Conservation (phyloP, 2,113 vertebrate genomes). For the Capreolus pygargus region DNA sequence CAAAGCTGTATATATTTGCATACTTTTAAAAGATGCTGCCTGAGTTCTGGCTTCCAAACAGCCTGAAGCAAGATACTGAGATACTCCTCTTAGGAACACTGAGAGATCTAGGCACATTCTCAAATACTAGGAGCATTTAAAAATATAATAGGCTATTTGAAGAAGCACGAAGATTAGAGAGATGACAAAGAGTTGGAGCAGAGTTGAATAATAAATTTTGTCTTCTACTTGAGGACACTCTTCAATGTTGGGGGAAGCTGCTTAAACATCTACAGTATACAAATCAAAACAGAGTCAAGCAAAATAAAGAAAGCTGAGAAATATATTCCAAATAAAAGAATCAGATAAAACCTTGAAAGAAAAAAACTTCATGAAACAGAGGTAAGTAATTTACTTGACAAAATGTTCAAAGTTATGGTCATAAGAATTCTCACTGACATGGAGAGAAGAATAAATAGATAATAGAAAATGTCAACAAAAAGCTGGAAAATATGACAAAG, state of each 20-base stretch:
- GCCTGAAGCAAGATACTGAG: neutral
- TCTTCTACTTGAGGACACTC: neutral
- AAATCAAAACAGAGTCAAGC: neutral
- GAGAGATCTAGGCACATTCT: neutral
- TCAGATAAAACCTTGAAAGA: neutral
- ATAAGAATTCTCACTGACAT: neutral
- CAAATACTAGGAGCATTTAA: neutral
- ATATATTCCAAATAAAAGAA: neutral
- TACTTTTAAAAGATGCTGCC: neutral
- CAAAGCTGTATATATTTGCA: neutral
- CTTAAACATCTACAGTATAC: neutral
- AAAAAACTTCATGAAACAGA: neutral
- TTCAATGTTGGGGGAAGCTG: neutral
- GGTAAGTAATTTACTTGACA: neutral
- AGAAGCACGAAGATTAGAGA: neutral
- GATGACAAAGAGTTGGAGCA: neutral
- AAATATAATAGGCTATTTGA: neutral
- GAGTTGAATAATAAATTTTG: neutral
- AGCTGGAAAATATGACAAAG: neutral
- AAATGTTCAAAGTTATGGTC: neutral
- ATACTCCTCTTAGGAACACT: neutral
- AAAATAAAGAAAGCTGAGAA: neutral
- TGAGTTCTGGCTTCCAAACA: neutral
- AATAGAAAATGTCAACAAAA: neutral
- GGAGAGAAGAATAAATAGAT: neutral